Base-by-base conservation (phyloP, 2,113 vertebrate species). In the chimpanzee (Pan troglodytes) region DNA sequence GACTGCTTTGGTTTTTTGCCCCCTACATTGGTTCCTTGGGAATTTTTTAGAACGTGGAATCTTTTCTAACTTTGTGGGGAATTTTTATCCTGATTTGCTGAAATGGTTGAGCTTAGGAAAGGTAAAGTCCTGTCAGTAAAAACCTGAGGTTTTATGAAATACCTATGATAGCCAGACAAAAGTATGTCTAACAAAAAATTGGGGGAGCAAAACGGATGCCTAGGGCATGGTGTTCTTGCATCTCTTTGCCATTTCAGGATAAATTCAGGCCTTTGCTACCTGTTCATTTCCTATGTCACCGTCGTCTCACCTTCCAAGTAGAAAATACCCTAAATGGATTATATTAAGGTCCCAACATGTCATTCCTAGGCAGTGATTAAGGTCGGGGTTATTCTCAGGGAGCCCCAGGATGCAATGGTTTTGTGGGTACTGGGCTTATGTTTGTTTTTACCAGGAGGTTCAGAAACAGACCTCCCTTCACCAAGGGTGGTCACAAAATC, bases 11-110 rank as follows among this genome's bases (percentile, higher is more conserved):
- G 11, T 52, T 67, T 38, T 35, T 30, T 23, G 22, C 23, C 35
- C n/a, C 59, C 12, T 32, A 25, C 23, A 4, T 32, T 52, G 48
- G 55, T 68, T 96, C 52, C 52, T 72, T 55, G 32, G 50, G 22
- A 20, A 81, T 17, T 81, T 79, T 97, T 93, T 87, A 93, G 83
- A 94, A 96, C 87, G 70, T 79, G 27, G n/a, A 59, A 48, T 88
- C 18, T 70, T 90, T 89, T 92, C 67, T 79, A 86, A 76, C 40
- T 93, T 95, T 72, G 2, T 83, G 13, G 30, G 76, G 40, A 87
- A 68, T 94, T 75, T 87, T 38, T 61, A 75, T 86, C 30, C 61
- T 10, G 3, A 68, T 50, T 83, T 35, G 64, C 48, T 7, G 72
- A 64, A 70, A 89, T 72, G 57, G n/a, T 50, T 92, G 85, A 89